A percentile compares a stretch with the other conserved stretches of the same genome.
phyloP scores from a whole-genome alignment of 1,140 invertebrate species.

The Bombyx mandarina region DNA sequence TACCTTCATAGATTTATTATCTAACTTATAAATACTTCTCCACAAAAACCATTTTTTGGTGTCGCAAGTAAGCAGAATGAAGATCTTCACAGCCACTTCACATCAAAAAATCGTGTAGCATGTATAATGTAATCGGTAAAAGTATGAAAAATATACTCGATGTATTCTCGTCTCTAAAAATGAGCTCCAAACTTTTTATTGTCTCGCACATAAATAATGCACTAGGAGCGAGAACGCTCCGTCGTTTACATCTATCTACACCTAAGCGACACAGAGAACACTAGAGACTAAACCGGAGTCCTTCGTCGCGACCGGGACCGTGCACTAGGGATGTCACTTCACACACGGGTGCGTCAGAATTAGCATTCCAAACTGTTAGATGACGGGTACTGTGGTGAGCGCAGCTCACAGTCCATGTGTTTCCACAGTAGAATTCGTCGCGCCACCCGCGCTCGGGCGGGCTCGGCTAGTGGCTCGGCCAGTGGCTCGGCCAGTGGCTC shows the following conservation, averaged over 20 bases:
- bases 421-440: conserved; percentile 40
- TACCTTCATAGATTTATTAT: conserved; percentile 27
- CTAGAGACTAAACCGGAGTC: neutral
- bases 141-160: conserved; percentile 19
- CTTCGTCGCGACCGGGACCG: neutral
- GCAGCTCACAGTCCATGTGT: conserved; percentile 44
- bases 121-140: conserved; percentile 24
- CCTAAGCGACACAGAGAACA: neutral
- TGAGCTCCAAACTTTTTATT: conserved; percentile 52
- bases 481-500: conserved; percentile 14
- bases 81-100: conserved; percentile 60
- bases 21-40: conserved; percentile 46
- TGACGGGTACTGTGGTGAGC: conserved; percentile 48
- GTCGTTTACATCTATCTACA: conserved; percentile 2
- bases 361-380: conserved; percentile 59
- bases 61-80: conserved; percentile 38
- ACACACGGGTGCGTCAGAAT: conserved; percentile 44
- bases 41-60: conserved; percentile 53
- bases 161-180: conserved; percentile 17
- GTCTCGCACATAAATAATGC: conserved; percentile 62
- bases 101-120: conserved; percentile 29
- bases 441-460: conserved; percentile 25
- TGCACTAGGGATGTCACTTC: conserved; percentile 27
- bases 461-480: conserved; percentile 30
- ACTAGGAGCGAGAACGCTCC: conserved; percentile 24